These are phyloP conservation scores for Otolemur crassicaudatus DNA, from an alignment of 2,797 vertebrate genomes.

Conservation along the genomic window DNA sequence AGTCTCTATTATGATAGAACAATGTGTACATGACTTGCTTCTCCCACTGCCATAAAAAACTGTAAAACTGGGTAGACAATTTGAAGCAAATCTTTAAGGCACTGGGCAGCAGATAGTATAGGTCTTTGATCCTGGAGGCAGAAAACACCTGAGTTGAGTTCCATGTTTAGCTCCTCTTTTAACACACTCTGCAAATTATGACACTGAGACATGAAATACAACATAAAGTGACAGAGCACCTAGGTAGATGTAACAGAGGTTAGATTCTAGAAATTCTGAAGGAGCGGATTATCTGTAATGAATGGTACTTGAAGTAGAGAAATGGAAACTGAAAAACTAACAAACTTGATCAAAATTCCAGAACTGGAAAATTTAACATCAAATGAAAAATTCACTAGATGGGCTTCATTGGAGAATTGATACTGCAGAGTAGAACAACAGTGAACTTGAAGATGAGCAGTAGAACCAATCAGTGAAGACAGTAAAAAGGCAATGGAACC, in stretches of 20 bases:
- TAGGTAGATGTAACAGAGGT: neutral
- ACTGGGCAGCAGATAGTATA: neutral
- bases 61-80: neutral
- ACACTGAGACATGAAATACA: neutral
- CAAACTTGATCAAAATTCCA: neutral
- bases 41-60: neutral
- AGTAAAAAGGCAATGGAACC: neutral
- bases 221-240: neutral
- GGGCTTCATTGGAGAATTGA: neutral
- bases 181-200: neutral
- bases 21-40: neutral
- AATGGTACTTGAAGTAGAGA: neutral
- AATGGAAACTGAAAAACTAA: neutral
- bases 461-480: neutral
- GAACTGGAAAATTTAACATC: neutral
- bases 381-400: neutral
- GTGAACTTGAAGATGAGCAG: neutral
- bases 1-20: neutral
- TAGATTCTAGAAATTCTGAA: neutral
- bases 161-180: neutral
- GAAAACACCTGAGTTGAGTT: neutral
- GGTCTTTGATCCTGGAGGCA: neutral
- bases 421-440: neutral
- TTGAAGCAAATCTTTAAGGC: neutral
- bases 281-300: neutral